Evolutionary conservation across 2,888 invertebrate genomes (phyloP).

Genomic region (Clivina fossor): DNA sequence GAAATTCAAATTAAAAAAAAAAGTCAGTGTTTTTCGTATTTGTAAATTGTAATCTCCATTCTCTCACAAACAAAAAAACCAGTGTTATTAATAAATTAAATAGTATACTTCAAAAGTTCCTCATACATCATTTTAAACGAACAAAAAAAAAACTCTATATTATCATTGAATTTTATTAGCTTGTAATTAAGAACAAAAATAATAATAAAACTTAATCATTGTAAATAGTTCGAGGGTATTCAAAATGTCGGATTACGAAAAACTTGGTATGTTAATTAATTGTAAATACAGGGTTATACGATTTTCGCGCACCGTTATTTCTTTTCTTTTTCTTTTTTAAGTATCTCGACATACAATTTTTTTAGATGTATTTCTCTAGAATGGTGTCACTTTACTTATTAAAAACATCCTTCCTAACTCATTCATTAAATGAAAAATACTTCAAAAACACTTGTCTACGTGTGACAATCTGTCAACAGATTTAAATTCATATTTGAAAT

Average conservation of each 20-base stretch:
- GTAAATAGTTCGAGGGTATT: constrained; percentile 25
- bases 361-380: constrained; percentile 33
- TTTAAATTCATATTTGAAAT: too few relatives aligned
- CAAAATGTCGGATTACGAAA: constrained; percentile 11
- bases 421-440: constrained; percentile 2
- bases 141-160: constrained; percentile 33
- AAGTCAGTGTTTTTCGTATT: constrained; percentile 31
- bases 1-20: constrained; percentile 11
- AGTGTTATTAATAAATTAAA: constrained; percentile 27
- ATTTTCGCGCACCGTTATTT: constrained; percentile 29
- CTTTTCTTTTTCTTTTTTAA: constrained; percentile 29
- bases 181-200: constrained; percentile 22
- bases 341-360: constrained; percentile 29
- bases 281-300: constrained; percentile 35
- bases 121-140: constrained; percentile 33
- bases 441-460: constrained; percentile 23
- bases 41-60: constrained; percentile 30
- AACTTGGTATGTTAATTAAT: constrained; percentile 11
- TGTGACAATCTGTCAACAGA: constrained; percentile 35
- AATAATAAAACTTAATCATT: too few relatives aligned
- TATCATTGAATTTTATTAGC: constrained; percentile 33
- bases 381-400: constrained; percentile 19
- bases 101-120: constrained; percentile 34
- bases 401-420: constrained; percentile 15
- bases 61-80: too few relatives aligned